Evolutionary conservation across 2,797 vertebrate species (phyloP).

Genomic region (Lepus oiostolus): DNA sequence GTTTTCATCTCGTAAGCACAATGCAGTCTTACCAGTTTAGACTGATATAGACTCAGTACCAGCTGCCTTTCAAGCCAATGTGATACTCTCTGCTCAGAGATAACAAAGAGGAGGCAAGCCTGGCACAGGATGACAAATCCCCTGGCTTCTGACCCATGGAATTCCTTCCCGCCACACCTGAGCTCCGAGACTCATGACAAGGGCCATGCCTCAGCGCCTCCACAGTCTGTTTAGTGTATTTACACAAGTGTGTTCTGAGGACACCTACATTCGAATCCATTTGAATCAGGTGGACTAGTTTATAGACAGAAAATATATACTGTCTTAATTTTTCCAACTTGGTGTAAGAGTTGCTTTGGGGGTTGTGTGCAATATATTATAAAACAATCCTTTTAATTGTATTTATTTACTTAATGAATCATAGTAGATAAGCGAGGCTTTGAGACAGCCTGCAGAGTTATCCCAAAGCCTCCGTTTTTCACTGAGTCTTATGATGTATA

Average conservation of each 20-base stretch:
- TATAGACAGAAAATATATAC: constrained; percentile 65
- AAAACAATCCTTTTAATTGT: constrained; percentile 71
- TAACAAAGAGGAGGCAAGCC: not conserved
- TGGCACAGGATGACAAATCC: not conserved
- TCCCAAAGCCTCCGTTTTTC: not conserved
- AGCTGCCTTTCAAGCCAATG: not conserved
- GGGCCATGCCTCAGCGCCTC: accelerated
- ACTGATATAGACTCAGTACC: not conserved
- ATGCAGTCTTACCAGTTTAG: not conserved
- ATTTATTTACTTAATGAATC: constrained; percentile 73
- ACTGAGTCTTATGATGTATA: not conserved
- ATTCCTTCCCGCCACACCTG: not conserved
- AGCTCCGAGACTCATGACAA: not conserved
- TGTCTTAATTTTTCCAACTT: constrained; percentile 64
- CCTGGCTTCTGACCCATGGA: not conserved
- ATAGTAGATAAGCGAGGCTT: constrained; percentile 27
- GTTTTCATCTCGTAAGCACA: not conserved
- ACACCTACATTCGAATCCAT: constrained; percentile 2
- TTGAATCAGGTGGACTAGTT: constrained; percentile 54
- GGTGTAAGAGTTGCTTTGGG: constrained; percentile 64
- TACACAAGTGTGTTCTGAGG: not conserved
- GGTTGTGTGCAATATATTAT: constrained; percentile 17
- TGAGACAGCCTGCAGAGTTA: not conserved
- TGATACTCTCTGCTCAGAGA: not conserved
- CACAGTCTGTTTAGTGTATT: not conserved